Evolutionary conservation across 2,113 vertebrate species (phyloP).

Genomic region (Ptilorrhoa leucosticta): DNA sequence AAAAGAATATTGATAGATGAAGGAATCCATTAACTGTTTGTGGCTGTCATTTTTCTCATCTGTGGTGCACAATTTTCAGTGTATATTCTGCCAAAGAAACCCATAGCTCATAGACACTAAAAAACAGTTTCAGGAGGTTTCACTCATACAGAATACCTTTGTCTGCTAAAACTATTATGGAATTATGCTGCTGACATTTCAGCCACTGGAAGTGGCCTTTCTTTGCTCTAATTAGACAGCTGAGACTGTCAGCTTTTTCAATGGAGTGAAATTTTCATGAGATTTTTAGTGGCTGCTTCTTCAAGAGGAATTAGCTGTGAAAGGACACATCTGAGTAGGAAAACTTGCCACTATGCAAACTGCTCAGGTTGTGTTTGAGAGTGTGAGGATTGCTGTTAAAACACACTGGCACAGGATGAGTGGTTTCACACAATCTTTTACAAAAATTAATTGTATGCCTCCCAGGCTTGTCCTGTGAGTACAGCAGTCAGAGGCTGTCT

Average conservation of each 20-base stretch:
- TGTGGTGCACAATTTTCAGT: neutral
- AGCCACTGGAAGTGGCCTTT: slow-evolving; percentile 7
- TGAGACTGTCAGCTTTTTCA: slow-evolving; percentile 18
- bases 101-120: neutral
- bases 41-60: neutral
- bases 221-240: slow-evolving; percentile 31
- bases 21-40: neutral
- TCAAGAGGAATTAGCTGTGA: neutral
- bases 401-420: neutral
- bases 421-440: neutral
- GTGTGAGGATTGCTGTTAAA: neutral
- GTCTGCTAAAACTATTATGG: slow-evolving; percentile 4
- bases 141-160: neutral
- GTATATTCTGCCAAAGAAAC: neutral
- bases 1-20: neutral
- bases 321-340: neutral
- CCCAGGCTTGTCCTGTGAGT: neutral
- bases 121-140: neutral
- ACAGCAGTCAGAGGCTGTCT: neutral
- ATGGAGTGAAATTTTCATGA: neutral
- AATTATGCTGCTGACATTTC: slow-evolving; percentile 45
- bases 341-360: neutral
- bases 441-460: neutral
- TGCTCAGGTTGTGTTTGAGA: neutral
- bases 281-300: neutral